phyloP scores from a whole-genome alignment of 2,888 invertebrate genomes.

The Ectobius pallidus region DNA sequence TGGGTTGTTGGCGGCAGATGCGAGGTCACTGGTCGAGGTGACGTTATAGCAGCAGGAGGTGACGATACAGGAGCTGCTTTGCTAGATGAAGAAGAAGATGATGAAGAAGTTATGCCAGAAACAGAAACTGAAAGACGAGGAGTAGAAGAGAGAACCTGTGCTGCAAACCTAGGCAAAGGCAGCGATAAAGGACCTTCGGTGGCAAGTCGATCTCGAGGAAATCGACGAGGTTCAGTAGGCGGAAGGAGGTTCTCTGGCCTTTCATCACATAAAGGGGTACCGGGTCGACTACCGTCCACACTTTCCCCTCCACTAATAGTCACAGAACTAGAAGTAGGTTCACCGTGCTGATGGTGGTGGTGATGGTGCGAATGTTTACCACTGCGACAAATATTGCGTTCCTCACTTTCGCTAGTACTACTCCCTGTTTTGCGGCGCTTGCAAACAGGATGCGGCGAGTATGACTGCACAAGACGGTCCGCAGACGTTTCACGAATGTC shows the following conservation, averaged over 20 bases:
- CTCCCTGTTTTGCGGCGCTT: constrained; percentile 61
- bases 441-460: constrained; percentile 58
- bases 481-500: constrained; percentile 32
- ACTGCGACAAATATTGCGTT: constrained; percentile 38
- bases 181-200: constrained; percentile 75
- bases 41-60: constrained; percentile 36
- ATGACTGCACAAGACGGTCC: constrained; percentile 45
- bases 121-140: constrained; percentile 33
- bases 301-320: constrained; percentile 62
- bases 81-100: constrained; percentile 34
- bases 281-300: constrained; percentile 77
- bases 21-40: constrained; percentile 54
- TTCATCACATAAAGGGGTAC: constrained; percentile 85
- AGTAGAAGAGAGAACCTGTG: constrained; percentile 61
- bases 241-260: constrained; percentile 75
- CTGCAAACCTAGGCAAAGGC: constrained; percentile 88
- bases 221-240: constrained; percentile 77
- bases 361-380: constrained; percentile 55
- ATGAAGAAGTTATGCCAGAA: constrained; percentile 7
- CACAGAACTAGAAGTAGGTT: constrained; percentile 51
- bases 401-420: constrained; percentile 46
- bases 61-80: constrained; percentile 27
- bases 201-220: constrained; percentile 66
- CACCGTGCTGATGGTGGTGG: constrained; percentile 51
- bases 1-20: constrained; percentile 48